These are phyloP conservation scores for Ptychodera flava DNA, from an alignment of 35 echinoderm and acorn worm genomes.

Conservation along the genomic window DNA sequence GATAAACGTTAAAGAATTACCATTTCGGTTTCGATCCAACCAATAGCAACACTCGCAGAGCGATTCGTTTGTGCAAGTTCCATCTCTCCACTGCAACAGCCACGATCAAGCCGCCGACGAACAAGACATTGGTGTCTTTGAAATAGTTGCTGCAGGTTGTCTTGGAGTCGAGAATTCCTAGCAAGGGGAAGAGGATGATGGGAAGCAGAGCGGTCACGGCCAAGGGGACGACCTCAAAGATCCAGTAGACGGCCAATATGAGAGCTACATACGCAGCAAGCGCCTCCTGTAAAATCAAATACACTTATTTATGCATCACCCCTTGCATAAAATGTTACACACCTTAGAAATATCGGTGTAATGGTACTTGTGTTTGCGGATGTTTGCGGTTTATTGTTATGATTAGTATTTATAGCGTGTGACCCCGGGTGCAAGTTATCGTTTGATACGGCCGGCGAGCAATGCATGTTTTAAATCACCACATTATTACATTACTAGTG, in stretches of 20 bases:
- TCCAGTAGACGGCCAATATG: conserved; percentile 85
- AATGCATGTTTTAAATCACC: too few species aligned
- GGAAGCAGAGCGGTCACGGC: conserved; percentile 82
- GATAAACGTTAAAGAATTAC: too few species aligned
- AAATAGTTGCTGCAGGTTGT: conserved; percentile 66
- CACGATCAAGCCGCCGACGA: conserved; percentile 79
- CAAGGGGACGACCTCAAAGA: conserved; percentile 64
- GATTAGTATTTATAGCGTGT: too few species aligned
- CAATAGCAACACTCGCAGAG: conserved; percentile 59
- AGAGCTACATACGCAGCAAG: conserved; percentile 66
- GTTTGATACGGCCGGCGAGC: too few species aligned
- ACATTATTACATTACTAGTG: too few species aligned
- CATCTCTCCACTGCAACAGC: conserved; percentile 75
- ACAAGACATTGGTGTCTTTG: conserved; percentile 70
- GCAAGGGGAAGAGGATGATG: conserved; percentile 74
- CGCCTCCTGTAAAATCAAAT: conserved; percentile 48
- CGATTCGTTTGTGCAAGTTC: conserved; percentile 86
- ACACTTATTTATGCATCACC: too few species aligned
- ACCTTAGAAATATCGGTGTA: too few species aligned
- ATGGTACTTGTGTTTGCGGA: too few species aligned
- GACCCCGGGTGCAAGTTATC: too few species aligned
- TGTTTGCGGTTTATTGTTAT: too few species aligned
- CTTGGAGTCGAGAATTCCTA: conserved; percentile 58
- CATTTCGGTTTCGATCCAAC: conserved; percentile 76
- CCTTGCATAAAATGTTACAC: too few species aligned